Percentiles rank a stretch among this genome's conserved stretches.
phyloP scores from a whole-genome alignment of 2,888 invertebrate species.

The Chalcosyrphus nemorum region DNA sequence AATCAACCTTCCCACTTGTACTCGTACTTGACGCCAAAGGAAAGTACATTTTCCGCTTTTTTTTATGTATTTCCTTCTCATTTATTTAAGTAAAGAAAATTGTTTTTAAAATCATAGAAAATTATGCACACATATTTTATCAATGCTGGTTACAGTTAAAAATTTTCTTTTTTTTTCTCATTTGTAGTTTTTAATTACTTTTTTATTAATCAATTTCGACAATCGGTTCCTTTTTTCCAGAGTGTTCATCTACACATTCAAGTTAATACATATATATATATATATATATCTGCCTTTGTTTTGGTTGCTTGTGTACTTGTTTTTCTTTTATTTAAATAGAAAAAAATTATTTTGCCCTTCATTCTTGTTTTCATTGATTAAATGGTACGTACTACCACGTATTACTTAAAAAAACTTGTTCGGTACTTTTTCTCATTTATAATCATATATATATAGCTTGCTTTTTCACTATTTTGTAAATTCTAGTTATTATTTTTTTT shows the following conservation, averaged over 20 bases:
- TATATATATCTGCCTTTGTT: slow-evolving; percentile 71
- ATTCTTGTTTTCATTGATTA: slow-evolving; percentile 75
- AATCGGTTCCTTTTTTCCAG: slow-evolving; percentile 34
- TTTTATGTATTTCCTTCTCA: slow-evolving; percentile 62
- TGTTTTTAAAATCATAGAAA: slow-evolving; percentile 63
- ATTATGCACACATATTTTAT: slow-evolving; percentile 70
- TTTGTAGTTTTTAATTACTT: slow-evolving; percentile 35
- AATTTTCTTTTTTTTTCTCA: slow-evolving; percentile 27
- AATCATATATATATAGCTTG: slow-evolving; percentile 69
- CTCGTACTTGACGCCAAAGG: not conserved
- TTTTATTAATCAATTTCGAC: slow-evolving; percentile 56
- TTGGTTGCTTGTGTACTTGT: slow-evolving; percentile 58
- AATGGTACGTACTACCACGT: slow-evolving; percentile 71
- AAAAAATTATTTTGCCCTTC: slow-evolving; percentile 71
- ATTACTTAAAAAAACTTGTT: slow-evolving; percentile 54
- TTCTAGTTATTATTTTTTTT: slow-evolving; percentile 76
- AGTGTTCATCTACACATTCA: slow-evolving; percentile 51
- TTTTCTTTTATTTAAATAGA: slow-evolving; percentile 76
- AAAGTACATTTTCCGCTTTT: slow-evolving; percentile 35
- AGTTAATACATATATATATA: slow-evolving; percentile 54
- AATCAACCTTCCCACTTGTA: no score
- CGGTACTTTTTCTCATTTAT: slow-evolving; percentile 47
- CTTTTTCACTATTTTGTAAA: slow-evolving; percentile 74
- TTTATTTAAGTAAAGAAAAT: slow-evolving; percentile 71
- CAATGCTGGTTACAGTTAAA: slow-evolving; percentile 68